Conservation (phyloP, 1,140 invertebrate species). For the Reticulitermes speratus region DNA sequence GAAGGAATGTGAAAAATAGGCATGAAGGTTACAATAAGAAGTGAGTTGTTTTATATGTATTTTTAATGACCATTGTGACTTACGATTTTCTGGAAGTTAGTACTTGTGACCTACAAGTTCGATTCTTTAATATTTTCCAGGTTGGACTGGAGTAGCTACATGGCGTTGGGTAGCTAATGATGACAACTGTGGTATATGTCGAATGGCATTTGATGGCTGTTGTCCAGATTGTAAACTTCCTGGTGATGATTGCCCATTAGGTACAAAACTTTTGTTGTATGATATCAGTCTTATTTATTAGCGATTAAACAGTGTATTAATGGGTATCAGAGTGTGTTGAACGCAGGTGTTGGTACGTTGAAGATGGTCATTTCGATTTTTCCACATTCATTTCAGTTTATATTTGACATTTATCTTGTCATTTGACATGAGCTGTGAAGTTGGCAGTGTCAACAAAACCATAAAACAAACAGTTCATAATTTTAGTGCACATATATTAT, state of each 20-base stretch:
- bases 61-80: not conserved
- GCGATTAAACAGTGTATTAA: no score
- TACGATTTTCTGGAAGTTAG: not conserved
- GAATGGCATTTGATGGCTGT: constrained; percentile 97
- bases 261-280: constrained; percentile 45
- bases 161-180: constrained; percentile 99
- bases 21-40: constrained; percentile 16
- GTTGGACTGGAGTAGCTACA: constrained; percentile 93
- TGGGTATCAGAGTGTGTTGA: no score
- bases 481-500: no score
- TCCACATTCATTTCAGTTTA: no score
- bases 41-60: not conserved
- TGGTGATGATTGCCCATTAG: constrained; percentile 96
- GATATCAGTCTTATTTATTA: no score
- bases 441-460: no score
- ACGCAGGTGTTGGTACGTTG: no score
- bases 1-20: not conserved
- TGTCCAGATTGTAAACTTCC: constrained; percentile 98
- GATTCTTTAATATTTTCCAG: constrained; percentile 48
- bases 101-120: not conserved
- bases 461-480: no score
- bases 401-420: no score
- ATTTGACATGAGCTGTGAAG: no score
- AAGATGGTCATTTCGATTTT: no score
- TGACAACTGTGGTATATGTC: constrained; percentile 98